Percentiles rank a stretch among this genome's conserved stretches.
Conservation (phyloP, 2,797 vertebrate species). For the Gouania willdenowi region DNA sequence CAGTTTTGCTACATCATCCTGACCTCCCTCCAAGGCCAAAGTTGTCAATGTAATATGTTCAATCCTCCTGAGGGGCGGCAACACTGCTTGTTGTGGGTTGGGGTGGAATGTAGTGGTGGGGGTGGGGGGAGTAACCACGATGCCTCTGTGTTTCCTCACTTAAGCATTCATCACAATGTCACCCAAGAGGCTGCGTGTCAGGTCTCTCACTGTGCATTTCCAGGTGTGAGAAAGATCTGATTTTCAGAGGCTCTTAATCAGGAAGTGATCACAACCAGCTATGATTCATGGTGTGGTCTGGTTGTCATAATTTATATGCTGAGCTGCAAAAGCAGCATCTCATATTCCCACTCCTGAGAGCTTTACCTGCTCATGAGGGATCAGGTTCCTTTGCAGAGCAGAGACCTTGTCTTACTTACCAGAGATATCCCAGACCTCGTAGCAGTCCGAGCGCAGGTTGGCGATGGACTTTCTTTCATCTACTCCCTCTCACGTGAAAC, state of each 20-base stretch:
- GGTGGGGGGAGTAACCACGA: conserved; percentile 24
- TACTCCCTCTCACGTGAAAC: conserved; percentile 46
- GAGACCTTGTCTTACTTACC: conserved; percentile 52
- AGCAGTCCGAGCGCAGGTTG: conserved; percentile 51
- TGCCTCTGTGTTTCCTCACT: conserved; percentile 73
- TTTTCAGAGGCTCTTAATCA: conserved; percentile 57
- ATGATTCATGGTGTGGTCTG: conserved; percentile 62
- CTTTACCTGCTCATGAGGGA: conserved; percentile 41
- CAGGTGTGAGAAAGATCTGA: conserved; percentile 62
- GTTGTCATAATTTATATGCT: conserved; percentile 47
- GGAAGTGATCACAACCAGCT: conserved; percentile 59
- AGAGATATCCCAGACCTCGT: conserved; percentile 53
- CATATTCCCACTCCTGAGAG: conserved; percentile 45
- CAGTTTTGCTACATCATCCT: conserved; percentile 49
- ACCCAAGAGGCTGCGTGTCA: conserved; percentile 50
- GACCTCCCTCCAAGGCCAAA: conserved; percentile 54
- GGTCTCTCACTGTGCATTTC: conserved; percentile 52
- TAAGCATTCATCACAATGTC: conserved; percentile 67
- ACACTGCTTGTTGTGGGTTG: conserved; percentile 26
- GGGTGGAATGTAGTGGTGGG: conserved; percentile 14
- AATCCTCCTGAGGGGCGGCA: conserved; percentile 48
- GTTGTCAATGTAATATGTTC: conserved; percentile 51
- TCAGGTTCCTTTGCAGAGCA: conserved; percentile 37
- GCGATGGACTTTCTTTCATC: conserved; percentile 56
- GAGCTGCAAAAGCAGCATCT: conserved; percentile 50